Conservation (phyloP, 2,888 invertebrate species). For the Pocota personata region DNA sequence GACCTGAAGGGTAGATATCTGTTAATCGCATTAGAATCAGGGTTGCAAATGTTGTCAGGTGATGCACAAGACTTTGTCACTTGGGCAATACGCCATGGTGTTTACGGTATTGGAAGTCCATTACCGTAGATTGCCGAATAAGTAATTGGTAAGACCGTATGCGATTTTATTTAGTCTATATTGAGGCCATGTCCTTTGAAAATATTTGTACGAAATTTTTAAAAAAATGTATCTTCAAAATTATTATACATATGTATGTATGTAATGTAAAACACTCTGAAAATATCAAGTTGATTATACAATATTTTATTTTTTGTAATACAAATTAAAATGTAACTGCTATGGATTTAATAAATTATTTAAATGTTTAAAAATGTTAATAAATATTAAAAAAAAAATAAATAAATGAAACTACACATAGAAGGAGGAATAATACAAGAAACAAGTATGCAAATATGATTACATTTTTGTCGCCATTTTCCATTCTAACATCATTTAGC, state of each 20-base stretch:
- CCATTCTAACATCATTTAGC: constrained; percentile 52
- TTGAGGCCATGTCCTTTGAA: no score
- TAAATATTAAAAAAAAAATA: neutral
- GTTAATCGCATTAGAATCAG: no score
- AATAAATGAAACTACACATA: constrained; percentile 35
- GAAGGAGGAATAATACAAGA: constrained; percentile 65
- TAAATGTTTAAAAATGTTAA: constrained; percentile 4
- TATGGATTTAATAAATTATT: constrained; percentile 14
- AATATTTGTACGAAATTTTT: no score
- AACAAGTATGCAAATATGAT: neutral
- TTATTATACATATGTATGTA: neutral
- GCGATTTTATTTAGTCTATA: no score
- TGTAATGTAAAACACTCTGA: neutral
- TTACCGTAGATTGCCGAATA: no score
- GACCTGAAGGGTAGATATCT: no score
- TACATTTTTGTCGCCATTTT: neutral
- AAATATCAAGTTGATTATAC: neutral
- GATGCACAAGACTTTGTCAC: no score
- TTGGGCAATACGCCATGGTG: no score
- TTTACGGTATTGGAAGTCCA: no score
- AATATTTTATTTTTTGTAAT: constrained; percentile 11
- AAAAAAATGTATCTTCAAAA: no score
- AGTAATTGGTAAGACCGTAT: no score
- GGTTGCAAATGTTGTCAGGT: no score
- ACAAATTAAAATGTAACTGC: constrained; percentile 2